Base-by-base conservation (phyloP, 2,113 vertebrate species). In the human (Homo sapiens) region DNA sequence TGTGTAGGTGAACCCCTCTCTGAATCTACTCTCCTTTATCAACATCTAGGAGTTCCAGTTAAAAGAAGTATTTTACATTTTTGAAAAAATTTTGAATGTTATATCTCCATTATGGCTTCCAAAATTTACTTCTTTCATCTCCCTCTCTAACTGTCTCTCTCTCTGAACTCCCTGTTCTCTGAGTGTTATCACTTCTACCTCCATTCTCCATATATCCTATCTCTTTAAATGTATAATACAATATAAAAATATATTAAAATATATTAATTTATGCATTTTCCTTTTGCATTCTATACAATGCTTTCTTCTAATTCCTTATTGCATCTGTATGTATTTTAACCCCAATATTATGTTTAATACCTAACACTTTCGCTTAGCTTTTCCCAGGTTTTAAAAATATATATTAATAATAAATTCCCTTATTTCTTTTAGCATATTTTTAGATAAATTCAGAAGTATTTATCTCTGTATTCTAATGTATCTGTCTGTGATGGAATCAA, bases 141-240 rank as follows among this genome's bases (percentile, higher is more conserved):
- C 32, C 8, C 6, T 1, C 40, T 48, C 18, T 3, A 3, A 48
- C 61, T 85, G 6, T 0, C 18, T 23, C 11, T 3, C 3, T 68
- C 83, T 68, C 30, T 48, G 43, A 48, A 35, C 16, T n/a, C 35
- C 17, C 40, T 75, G 40, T 75, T 75, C 11, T 75, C 72, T 75
- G 22, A 12, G 20, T 48, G 32, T 50, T 68, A 48, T 23, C 59
- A 86, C 43, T 48, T 85, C 5, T 68, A 20, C 4, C 10, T 43
- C 23, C 27, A 43, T 22, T 50, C 13, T 86, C 40, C 61, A n/a
- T 9, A 22, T 86, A 20, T 68, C 20, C 13, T 50, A 17, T 16
- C 6, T 11, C 45, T 48, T 86, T n/a, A 70, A 85, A 85, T 45
- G n/a, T n/a, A 55, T n/a, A 52, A 55, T 55, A 8, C 22, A 72